phyloP scores from a whole-genome alignment of 2,888 invertebrate genomes.

The Apodemia duryi region DNA sequence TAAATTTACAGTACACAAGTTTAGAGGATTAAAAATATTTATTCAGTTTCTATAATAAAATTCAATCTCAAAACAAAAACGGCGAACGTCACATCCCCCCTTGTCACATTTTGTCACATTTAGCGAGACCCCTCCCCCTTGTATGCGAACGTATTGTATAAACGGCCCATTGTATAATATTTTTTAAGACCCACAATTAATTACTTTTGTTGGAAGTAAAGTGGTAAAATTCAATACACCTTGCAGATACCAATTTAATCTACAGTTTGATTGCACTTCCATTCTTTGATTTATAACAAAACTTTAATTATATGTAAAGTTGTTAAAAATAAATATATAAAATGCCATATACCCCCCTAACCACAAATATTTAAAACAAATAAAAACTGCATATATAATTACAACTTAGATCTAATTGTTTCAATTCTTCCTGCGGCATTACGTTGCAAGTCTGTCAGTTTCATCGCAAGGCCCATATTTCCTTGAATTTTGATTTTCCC shows the following conservation, averaged over 20 bases:
- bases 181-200: no score
- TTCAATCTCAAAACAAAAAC: no score
- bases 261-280: neutral
- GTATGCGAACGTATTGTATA: no score
- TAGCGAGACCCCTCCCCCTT: no score
- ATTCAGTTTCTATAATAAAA: no score
- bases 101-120: no score
- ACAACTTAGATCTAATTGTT: conserved; percentile 86
- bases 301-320: conserved; percentile 2
- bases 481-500: conserved; percentile 98
- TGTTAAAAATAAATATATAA: conserved; percentile 17
- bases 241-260: neutral
- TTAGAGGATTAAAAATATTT: no score
- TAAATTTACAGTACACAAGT: no score
- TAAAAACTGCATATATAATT: conserved; percentile 47
- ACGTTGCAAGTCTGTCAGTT: conserved; percentile 90
- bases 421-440: conserved; percentile 87
- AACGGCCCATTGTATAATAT: no score
- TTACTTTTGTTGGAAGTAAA: neutral
- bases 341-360: conserved; percentile 1
- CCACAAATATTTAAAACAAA: conserved; percentile 2
- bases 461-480: conserved; percentile 98
- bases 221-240: neutral
- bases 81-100: no score
- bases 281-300: neutral